These are phyloP conservation scores for Pachliopta kotzebuea DNA, from an alignment of 2,888 invertebrate genomes.

Conservation along the genomic window DNA sequence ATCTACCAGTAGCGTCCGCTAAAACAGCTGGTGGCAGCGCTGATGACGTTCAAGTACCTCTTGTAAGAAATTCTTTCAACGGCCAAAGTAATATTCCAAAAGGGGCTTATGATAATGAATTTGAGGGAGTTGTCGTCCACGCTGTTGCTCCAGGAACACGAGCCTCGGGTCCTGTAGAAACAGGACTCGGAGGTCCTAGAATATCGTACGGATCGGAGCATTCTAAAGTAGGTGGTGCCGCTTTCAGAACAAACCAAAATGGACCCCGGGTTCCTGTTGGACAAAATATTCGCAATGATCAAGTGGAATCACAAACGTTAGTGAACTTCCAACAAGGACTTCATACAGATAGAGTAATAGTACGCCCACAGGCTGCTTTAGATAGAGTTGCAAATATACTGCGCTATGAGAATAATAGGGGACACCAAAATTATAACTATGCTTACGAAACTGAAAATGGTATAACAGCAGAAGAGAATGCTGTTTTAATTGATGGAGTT, in stretches of 20 bases:
- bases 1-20: conserved; percentile 60
- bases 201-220: conserved; percentile 60
- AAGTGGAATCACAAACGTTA: conserved; percentile 4
- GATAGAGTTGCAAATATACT: conserved; percentile 53
- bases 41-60: conserved; percentile 51
- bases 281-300: conserved; percentile 1
- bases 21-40: conserved; percentile 59
- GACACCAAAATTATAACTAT: conserved; percentile 54
- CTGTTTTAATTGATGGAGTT: conserved; percentile 53
- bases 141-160: conserved; percentile 62
- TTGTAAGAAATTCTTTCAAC: conserved; percentile 41
- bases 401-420: conserved; percentile 55
- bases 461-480: conserved; percentile 59
- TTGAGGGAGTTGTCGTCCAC: conserved; percentile 69
- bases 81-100: conserved; percentile 45
- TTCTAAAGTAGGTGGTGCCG: conserved; percentile 71
- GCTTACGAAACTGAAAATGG: conserved; percentile 68
- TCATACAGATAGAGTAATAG: not conserved
- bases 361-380: conserved; percentile 47
- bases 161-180: conserved; percentile 46
- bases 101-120: conserved; percentile 62
- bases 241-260: conserved; percentile 44
- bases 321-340: conserved; percentile 15
- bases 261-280: not conserved
- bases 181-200: conserved; percentile 61